These are phyloP conservation scores for Drosophila tristis DNA, from an alignment of 1,140 invertebrate genomes.

Conservation along the genomic window DNA sequence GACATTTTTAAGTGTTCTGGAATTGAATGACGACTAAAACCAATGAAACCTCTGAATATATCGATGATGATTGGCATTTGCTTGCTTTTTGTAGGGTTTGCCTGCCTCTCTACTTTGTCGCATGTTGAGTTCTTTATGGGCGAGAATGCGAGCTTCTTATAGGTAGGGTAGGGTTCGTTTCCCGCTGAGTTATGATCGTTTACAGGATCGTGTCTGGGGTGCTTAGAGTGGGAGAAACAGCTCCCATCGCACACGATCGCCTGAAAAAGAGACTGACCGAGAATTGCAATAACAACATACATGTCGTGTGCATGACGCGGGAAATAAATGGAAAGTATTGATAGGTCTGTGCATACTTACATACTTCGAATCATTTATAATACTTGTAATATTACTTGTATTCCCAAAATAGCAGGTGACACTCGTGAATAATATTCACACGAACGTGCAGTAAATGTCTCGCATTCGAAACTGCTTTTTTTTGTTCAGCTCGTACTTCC, in stretches of 20 bases:
- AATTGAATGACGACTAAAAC: conserved; percentile 60
- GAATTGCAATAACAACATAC: too few species aligned
- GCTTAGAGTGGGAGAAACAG: too few species aligned
- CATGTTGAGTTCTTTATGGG: conserved; percentile 48
- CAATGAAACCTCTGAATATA: conserved; percentile 41
- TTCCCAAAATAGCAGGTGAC: conserved; percentile 21
- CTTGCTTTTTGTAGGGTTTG: conserved; percentile 1
- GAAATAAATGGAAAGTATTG: background rate
- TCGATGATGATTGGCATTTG: conserved; percentile 34
- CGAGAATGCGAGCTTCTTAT: conserved; percentile 16
- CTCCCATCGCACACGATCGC: too few species aligned
- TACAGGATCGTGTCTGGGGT: too few species aligned
- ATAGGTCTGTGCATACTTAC: too few species aligned
- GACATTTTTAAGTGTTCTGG: conserved; percentile 65
- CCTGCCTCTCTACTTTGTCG: background rate
- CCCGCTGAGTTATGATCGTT: background rate
- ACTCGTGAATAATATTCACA: conserved; percentile 41
- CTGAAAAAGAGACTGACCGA: too few species aligned
- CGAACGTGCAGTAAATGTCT: conserved; percentile 27
- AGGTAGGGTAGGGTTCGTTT: conserved; percentile 1
- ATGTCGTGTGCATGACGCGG: too few species aligned
- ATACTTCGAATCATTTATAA: background rate
- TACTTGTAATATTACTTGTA: conserved; percentile 13
- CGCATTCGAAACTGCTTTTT: conserved; percentile 23
- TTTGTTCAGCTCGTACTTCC: conserved; percentile 4